These are phyloP conservation scores for Leptocoma aspasia DNA, from an alignment of 2,113 vertebrate species.

Conservation along the genomic window DNA sequence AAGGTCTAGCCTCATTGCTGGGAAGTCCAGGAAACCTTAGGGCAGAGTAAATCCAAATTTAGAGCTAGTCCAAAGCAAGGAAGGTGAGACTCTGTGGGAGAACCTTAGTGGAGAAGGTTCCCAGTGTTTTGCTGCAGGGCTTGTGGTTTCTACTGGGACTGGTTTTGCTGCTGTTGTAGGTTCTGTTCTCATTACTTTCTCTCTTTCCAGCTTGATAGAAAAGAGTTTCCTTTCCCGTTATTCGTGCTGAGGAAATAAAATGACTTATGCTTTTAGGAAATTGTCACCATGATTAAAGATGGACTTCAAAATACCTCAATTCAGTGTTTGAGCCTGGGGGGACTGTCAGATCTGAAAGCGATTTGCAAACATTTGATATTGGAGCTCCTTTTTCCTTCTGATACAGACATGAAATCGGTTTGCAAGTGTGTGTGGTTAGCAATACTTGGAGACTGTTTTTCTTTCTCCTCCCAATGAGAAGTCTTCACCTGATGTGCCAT, in stretches of 20 bases:
- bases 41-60: neutral
- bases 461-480: neutral
- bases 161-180: neutral
- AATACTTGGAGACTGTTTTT: neutral
- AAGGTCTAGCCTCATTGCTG: neutral
- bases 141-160: neutral
- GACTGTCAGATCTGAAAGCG: neutral
- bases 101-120: neutral
- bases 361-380: neutral
- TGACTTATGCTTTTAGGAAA: neutral
- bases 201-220: neutral
- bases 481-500: neutral
- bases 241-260: neutral
- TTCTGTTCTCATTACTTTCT: neutral
- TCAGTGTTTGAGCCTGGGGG: neutral
- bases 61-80: neutral
- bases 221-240: neutral
- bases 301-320: neutral
- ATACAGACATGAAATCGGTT: neutral
- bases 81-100: neutral
- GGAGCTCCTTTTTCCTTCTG: neutral
- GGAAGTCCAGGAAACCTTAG: neutral
- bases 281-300: slow-evolving; percentile 7
- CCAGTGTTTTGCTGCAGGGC: neutral
- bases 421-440: neutral